These are phyloP conservation scores for Nothobranchius kuhntae DNA, from an alignment of 2,113 vertebrate species.

Conservation along the genomic window DNA sequence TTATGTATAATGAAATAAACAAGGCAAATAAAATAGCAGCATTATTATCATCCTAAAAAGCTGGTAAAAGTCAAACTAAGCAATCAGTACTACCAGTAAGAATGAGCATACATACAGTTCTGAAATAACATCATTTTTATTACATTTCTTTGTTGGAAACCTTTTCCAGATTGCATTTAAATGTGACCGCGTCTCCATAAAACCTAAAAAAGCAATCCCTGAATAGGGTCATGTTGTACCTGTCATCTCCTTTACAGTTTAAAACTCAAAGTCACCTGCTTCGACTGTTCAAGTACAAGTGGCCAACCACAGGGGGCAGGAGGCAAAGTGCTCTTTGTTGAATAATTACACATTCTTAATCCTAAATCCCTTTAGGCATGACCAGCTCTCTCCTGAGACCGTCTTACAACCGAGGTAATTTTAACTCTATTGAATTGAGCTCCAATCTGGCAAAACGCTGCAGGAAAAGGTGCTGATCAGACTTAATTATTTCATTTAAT, in stretches of 20 bases:
- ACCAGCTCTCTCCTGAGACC: conserved; percentile 46
- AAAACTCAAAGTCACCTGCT: conserved; percentile 57
- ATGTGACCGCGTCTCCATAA: conserved; percentile 12
- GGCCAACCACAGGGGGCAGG: conserved; percentile 40
- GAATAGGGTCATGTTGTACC: conserved; percentile 46
- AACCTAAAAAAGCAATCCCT: conserved; percentile 1
- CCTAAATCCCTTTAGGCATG: conserved; percentile 48
- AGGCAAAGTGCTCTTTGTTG: conserved; percentile 58
- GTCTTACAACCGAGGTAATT: conserved; percentile 50
- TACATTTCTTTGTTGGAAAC: background rate
- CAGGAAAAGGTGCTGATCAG: conserved; percentile 37
- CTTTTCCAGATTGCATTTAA: background rate
- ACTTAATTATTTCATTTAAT: conserved; percentile 46
- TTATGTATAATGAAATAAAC: no score
- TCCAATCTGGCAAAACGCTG: conserved; percentile 38
- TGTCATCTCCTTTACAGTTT: conserved; percentile 49
- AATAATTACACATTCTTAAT: conserved; percentile 71
- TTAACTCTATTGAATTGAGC: conserved; percentile 57
- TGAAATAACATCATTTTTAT: background rate
- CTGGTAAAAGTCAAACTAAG: background rate
- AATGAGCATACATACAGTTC: background rate
- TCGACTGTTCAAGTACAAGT: conserved; percentile 25
- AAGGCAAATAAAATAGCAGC: background rate
- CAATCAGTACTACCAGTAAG: background rate
- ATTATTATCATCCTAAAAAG: background rate